Evolutionary conservation across 2,113 vertebrate genomes (phyloP), one percentile per base, ranked within the genome.

Genomic region (Sinocyclocheilus anophthalmus): DNA sequence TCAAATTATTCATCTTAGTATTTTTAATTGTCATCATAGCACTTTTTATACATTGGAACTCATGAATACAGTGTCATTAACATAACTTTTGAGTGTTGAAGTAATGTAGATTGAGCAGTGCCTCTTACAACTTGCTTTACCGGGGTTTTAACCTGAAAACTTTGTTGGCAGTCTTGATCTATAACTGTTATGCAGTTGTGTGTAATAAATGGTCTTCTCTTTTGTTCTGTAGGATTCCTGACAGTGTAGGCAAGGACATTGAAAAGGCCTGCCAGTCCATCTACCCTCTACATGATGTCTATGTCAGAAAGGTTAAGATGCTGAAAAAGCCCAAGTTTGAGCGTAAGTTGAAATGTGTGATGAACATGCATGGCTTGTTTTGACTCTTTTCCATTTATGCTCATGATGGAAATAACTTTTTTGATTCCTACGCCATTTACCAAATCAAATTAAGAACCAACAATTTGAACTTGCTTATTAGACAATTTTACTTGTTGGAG

Each of bases 261-360:
- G 97, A 99, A 92, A 99, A 99, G 93, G 97, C 97, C 0, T 99
- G 98, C 87, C 97, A 99, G 89, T 99, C 98, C 89, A 99, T 98
- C 90, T 99, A 99, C 87, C 98, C 98, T 2, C 97, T 99, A 63
- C 97, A 99, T 0, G 98, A 99, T 22, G 98, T 99, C 86, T 99
- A 96, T 0, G 97, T 99, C 83, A 97, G 98, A 90, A 99, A 99
- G 94, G 98, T 99, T 81, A 99, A 99, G 93, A 99, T 99, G 97
- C 94, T 99, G 33, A 99, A 99, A 93, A 99, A 99, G 92, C 98
- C 98, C 90, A 99, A 99, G 92, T 99, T 99, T 89, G 98, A 99
- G 88, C 92, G 98, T 99, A 94, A 97, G 98, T 94, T 45, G 5
- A 76, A 37, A 37, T 61, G 14, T 20, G 4, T 70, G 26, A 9